Base-by-base conservation (phyloP, 2,888 invertebrate genomes). In the Palloptera scutellata region DNA sequence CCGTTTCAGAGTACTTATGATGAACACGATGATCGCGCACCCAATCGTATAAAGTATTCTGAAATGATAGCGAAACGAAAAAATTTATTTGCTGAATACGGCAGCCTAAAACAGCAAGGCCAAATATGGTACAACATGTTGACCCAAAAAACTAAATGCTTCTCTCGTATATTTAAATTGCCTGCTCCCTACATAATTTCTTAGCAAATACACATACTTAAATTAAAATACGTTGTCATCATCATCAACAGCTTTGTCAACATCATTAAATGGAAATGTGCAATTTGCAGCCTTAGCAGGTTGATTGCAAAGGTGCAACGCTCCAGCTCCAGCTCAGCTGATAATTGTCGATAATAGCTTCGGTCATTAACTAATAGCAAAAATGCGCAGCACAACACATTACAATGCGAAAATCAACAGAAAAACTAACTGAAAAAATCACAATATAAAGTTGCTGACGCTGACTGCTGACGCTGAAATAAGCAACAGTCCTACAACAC, bases 41-140 rank as follows among this genome's bases (percentile, higher is more conserved):
- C 96, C 96, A 96, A 81, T 95, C 95, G 79, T 91, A 93, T 65
- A 96, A 89, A 76, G 92, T 92, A 84, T 96, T 95, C 90, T 95
- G 72, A 15, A 89, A 81, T 13, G 19, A 20, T 13, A 8, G 30
- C n/a, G 57, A 67, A 48, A n/a, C 42, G 64, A 66, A 30, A 17
- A 13, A 43, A 48, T 2, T 30, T 2, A 30, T 2, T 30, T 30
- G 30, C 6, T 30, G 30, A 30, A 30, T 30, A n/a, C n/a, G n/a
- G n/a, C n/a, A n/a, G n/a, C n/a, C n/a, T n/a, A n/a, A n/a, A n/a
- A n/a, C n/a, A n/a, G n/a, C n/a, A n/a, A n/a, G n/a, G n/a, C n/a
- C n/a, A n/a, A n/a, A n/a, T n/a, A n/a, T n/a, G n/a, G n/a, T n/a
- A n/a, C n/a, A n/a, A n/a, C n/a, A 30, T 30, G 30, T 30, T 30